Evolutionary conservation across 1,140 invertebrate genomes (phyloP), one percentile per base, ranked within the genome.

Genomic region (Drosophila simulans): DNA sequence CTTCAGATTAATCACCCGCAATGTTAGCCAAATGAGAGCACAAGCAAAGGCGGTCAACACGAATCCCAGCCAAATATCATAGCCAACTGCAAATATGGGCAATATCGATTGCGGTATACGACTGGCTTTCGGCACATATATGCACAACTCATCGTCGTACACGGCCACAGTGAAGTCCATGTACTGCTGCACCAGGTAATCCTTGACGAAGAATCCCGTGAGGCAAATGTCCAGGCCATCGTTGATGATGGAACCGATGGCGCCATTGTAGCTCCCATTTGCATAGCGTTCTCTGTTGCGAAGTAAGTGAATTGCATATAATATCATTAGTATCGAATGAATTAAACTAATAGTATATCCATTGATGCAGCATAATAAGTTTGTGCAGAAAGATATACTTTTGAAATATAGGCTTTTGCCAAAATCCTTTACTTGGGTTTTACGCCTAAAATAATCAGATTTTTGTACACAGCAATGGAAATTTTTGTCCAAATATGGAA

Each of bases 191-290:
- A 91, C 84, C 31, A 92, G 53, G 65, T 93, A 93, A 11, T 92
- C 92, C 59, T 93, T 92, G 15, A 93, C 89, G 25, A 93, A 93
- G 35, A 91, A 92, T 3, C 92, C 91, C 25, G 92, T 92, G 17
- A 93, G 73, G 7, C 83, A 83, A 5, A 93, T 85, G 49, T 93
- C 92, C 13, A 83, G 66, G 4, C 84, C 80, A 27, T 85, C 70
- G 27, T 80, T 63, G 2, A 92, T 53, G 3, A 93, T 68, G 5
- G 91, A 90, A 1, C 92, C 92, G 10, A 93, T 65, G 5, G 85
- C 81, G 0, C 93, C 93, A 20, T 91, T 93, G 25, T 84, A 92
- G 5, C 73, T 91, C 7, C 92, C 92, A 73, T 92, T 92, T 0
- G 62, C 25, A 15, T 48, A 60, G 13, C 83, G 86, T 12, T 85